phyloP scores from a whole-genome alignment of 2,888 invertebrate genomes.

The Helleia helle region DNA sequence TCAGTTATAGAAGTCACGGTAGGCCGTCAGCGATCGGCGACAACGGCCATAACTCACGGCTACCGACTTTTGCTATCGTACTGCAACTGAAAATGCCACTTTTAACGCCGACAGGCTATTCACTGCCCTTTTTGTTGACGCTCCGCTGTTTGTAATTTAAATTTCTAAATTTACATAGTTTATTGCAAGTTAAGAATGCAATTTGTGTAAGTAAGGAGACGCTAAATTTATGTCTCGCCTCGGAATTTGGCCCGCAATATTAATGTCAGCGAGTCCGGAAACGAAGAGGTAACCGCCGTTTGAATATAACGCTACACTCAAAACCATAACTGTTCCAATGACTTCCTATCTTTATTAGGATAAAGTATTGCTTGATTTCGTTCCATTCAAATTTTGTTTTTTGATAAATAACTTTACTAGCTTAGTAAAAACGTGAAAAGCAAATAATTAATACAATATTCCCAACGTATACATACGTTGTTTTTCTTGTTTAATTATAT shows the following conservation, averaged over 20 bases:
- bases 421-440: no score
- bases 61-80: slow-evolving; percentile 28
- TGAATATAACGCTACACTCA: slow-evolving; percentile 17
- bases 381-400: not conserved
- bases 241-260: slow-evolving; percentile 28
- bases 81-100: slow-evolving; percentile 38
- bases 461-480: no score
- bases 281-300: slow-evolving; percentile 17
- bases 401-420: no score
- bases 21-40: slow-evolving; percentile 28
- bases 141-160: slow-evolving; percentile 52
- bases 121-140: slow-evolving; percentile 17
- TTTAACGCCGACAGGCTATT: slow-evolving; percentile 32
- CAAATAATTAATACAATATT: no score
- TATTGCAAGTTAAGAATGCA: slow-evolving; percentile 57
- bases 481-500: no score
- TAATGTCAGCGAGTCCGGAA: slow-evolving; percentile 21
- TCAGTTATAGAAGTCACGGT: not conserved
- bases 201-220: slow-evolving; percentile 43
- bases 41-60: slow-evolving; percentile 48
- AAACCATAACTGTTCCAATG: slow-evolving; percentile 11
- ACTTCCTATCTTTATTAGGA: slow-evolving; percentile 6
- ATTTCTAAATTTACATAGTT: slow-evolving; percentile 59
- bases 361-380: not conserved
- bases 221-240: slow-evolving; percentile 36